These are phyloP conservation scores for Agriopis aurantiaria DNA, from an alignment of 2,888 invertebrate genomes.

Conservation along the genomic window DNA sequence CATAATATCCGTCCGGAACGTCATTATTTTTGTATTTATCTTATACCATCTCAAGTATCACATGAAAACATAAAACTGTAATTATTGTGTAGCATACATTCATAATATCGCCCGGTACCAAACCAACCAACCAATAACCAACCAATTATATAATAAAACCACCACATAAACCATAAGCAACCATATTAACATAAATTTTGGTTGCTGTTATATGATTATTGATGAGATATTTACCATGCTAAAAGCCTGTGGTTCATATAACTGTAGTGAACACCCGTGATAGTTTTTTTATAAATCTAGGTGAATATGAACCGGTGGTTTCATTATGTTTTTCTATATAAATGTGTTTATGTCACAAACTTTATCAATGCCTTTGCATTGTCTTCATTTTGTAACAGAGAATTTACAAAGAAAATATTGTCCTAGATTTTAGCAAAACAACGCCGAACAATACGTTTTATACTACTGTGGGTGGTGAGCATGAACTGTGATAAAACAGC, in stretches of 20 bases:
- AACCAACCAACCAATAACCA: too few relatives aligned
- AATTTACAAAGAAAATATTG: conserved; percentile 11
- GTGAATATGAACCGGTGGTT: too few relatives aligned
- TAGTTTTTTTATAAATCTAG: too few relatives aligned
- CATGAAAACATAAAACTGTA: too few relatives aligned
- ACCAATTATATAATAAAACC: too few relatives aligned
- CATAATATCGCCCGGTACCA: background rate
- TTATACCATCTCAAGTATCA: background rate
- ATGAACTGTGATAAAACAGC: conserved; percentile 31
- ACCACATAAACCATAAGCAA: too few relatives aligned
- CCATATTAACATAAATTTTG: too few relatives aligned
- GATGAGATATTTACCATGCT: too few relatives aligned
- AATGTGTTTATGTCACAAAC: background rate
- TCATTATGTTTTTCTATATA: background rate
- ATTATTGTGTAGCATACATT: background rate
- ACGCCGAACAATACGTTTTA: conserved; percentile 12
- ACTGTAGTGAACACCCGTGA: too few relatives aligned
- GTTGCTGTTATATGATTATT: too few relatives aligned
- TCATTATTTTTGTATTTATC: conserved; percentile 6
- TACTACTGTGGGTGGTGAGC: conserved; percentile 11
- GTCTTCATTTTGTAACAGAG: conserved; percentile 7
- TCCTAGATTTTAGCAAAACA: conserved; percentile 11
- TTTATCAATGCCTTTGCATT: background rate
- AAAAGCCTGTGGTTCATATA: too few relatives aligned
- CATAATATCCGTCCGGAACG: conserved; percentile 27